phyloP scores from a whole-genome alignment of 2,797 vertebrate genomes.

The Enteromius afrohamiltoni region DNA sequence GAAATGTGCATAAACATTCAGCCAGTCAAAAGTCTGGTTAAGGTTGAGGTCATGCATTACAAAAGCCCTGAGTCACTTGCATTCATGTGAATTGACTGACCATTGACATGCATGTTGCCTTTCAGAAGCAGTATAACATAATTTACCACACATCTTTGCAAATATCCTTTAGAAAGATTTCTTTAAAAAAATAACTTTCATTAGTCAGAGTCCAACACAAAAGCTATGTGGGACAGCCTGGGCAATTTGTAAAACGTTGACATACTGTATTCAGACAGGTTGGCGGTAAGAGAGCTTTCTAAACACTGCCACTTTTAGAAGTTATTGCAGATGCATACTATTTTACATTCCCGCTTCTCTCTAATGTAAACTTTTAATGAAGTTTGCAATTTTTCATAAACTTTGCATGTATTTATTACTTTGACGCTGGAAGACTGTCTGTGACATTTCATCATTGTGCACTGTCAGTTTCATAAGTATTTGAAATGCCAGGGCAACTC shows the following conservation, averaged over 20 bases:
- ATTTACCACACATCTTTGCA: background rate
- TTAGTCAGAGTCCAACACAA: background rate
- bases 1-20: background rate
- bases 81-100: background rate
- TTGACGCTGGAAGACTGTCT: background rate
- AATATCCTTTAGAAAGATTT: background rate
- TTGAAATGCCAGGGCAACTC: constrained; percentile 38
- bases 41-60: background rate
- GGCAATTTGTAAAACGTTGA: background rate
- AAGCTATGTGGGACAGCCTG: background rate
- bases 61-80: background rate
- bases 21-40: background rate
- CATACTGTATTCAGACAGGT: background rate
- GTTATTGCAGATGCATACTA: constrained; percentile 3
- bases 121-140: background rate
- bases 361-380: constrained; percentile 39
- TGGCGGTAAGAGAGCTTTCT: background rate
- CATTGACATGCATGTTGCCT: background rate
- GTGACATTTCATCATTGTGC: constrained; percentile 43
- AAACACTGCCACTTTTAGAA: background rate
- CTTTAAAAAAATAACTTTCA: background rate
- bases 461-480: constrained; percentile 29
- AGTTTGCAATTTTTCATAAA: constrained; percentile 18
- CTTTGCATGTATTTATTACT: constrained; percentile 6
- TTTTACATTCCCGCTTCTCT: constrained; percentile 13